Base-by-base conservation (phyloP, 2,888 invertebrate species). In the Rosalia funebris region DNA sequence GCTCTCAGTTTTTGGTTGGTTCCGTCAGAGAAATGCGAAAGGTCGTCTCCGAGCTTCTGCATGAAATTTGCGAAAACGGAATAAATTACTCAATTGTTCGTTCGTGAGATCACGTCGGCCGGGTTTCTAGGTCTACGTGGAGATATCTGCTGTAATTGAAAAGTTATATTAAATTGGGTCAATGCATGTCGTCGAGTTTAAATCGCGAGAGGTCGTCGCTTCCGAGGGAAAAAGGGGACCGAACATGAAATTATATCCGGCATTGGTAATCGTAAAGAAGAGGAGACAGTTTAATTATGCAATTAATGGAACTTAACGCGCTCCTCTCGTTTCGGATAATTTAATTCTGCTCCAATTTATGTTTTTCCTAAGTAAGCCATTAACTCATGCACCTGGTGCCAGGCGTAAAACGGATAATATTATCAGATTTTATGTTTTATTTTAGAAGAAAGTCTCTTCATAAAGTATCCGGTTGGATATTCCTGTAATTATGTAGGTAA, bases 231-330 rank as follows among this genome's bases (percentile, higher is more conserved):
- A 3, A 39, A 41, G 39, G 20, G 20, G 37, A 7, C 16, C 32
- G 32, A 32, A 46, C 14, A 7, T 12, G 31, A 17, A 48, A 37
- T 48, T 48, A 48, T 48, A 48, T 36, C 48, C 37, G 9, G 20
- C 36, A 48, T 48, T 48, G 63, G 58, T 48, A 57, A 60, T 57
- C 60, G 60, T 48, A 57, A 57, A 60, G 57, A 53, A 50, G 53
- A 48, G 39, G 50, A 50, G 60, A 63, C 55, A 57, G 53, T 63
- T 57, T 63, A 59, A 63, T 63, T 63, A 60, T 20, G 48, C 41
- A 60, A 63, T 63, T 63, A 60, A 63, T 60, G 54, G 53, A 57
- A 59, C 55, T 37, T 36, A 52, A 60, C 60, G 57, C 55, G 53
- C 53, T 57, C 57, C 36, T 31, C 60, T 59, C 59, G 57, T 62